A percentile compares a stretch with the other conserved stretches of the same genome.
Evolutionary conservation across 2,113 vertebrate species (phyloP).

Genomic region (Leptobrachium leishanense): DNA sequence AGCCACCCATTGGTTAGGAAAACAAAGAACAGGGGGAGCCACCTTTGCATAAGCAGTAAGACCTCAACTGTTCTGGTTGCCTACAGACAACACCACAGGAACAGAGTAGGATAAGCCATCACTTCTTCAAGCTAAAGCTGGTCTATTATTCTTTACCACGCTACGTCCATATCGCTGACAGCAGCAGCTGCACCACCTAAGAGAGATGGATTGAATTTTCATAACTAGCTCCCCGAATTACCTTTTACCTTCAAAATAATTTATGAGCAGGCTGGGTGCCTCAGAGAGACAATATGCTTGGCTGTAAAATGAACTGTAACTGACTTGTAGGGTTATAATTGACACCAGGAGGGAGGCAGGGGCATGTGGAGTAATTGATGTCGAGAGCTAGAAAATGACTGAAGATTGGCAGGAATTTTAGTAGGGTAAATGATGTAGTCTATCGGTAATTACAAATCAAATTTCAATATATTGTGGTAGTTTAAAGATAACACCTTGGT

Average conservation of each 20-base stretch:
- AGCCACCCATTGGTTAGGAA: too few species aligned
- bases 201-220: slow-evolving; percentile 99
- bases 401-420: slow-evolving; percentile 73
- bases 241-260: slow-evolving; percentile 98
- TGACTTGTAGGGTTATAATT: slow-evolving; percentile 96
- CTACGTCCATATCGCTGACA: slow-evolving; percentile 81
- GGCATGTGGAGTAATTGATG: slow-evolving; percentile 78
- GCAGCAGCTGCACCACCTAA: slow-evolving; percentile 96
- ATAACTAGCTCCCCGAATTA: slow-evolving; percentile 98
- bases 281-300: slow-evolving; percentile 99
- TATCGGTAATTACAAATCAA: slow-evolving; percentile 66
- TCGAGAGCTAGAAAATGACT: slow-evolving; percentile 70
- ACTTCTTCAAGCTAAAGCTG: slow-evolving; percentile 81
- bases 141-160: slow-evolving; percentile 83
- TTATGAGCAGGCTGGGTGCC: slow-evolving; percentile 93
- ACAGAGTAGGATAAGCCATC: slow-evolving; percentile 77
- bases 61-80: slow-evolving; percentile 74
- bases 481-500: slow-evolving; percentile 47
- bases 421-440: slow-evolving; percentile 49
- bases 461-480: slow-evolving; percentile 55
- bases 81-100: slow-evolving; percentile 75
- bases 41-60: slow-evolving; percentile 50
- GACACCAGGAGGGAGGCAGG: slow-evolving; percentile 86
- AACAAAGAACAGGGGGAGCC: background rate
- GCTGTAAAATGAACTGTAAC: slow-evolving; percentile 97